These are phyloP conservation scores for Hirundichthys speculiger DNA, from an alignment of 2,113 vertebrate species.

Conservation along the genomic window DNA sequence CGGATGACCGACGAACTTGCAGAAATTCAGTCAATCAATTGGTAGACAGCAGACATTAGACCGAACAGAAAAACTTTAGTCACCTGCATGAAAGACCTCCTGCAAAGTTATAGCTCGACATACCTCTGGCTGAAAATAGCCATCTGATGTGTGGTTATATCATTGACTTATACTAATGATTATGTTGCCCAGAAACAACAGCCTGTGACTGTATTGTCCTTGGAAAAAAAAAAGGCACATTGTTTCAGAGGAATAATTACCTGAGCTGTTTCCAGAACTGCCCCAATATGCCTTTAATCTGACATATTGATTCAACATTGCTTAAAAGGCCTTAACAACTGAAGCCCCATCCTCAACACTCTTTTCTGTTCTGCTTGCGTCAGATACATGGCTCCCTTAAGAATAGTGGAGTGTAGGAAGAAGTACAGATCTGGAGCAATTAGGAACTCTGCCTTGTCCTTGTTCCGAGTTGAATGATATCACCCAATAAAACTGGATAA, in stretches of 20 bases:
- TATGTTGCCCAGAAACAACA: constrained; percentile 3
- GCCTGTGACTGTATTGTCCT: constrained; percentile 9
- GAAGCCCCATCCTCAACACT: constrained; percentile 56
- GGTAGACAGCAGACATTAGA: too few relatives aligned
- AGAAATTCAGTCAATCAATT: too few relatives aligned
- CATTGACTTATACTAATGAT: too few relatives aligned
- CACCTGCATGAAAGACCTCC: too few relatives aligned
- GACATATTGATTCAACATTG: constrained; percentile 55
- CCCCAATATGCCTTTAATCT: constrained; percentile 40
- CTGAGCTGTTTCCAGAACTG: constrained; percentile 26
- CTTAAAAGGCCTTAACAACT: constrained; percentile 33
- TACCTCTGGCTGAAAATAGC: too few relatives aligned
- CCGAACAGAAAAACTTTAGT: too few relatives aligned
- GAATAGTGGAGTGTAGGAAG: constrained; percentile 30
- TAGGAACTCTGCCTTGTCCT: constrained; percentile 42
- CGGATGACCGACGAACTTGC: too few relatives aligned
- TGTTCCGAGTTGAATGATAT: constrained; percentile 41
- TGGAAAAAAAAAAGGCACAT: constrained; percentile 7
- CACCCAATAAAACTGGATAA: constrained; percentile 23
- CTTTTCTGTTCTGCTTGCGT: constrained; percentile 36
- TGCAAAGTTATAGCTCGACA: too few relatives aligned
- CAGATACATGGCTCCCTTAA: constrained; percentile 44
- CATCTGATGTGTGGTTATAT: too few relatives aligned
- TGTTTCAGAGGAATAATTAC: constrained; percentile 27
- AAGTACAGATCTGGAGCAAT: constrained; percentile 52